Conservation (phyloP, 1,140 invertebrate species). For the Diabrotica virgifera region DNA sequence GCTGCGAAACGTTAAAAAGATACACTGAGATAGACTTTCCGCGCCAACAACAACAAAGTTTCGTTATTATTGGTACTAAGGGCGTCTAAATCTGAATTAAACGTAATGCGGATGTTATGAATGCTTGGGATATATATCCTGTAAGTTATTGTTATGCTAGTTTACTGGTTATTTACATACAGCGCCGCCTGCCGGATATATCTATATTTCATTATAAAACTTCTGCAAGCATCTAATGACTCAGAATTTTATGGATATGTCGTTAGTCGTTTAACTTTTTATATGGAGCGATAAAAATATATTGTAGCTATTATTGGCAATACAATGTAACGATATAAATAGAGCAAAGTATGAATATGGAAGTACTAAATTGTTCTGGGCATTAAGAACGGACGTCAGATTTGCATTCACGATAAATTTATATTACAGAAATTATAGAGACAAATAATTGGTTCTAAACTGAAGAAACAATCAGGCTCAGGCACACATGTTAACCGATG, state of each 20-base stretch:
- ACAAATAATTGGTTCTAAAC: too few species aligned
- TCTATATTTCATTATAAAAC: conserved; percentile 11
- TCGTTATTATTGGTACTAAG: conserved; percentile 22
- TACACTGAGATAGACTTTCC: conserved; percentile 17
- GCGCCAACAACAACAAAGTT: conserved; percentile 17
- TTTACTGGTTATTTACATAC: conserved; percentile 20
- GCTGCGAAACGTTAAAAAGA: conserved; percentile 12
- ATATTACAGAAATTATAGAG: too few species aligned
- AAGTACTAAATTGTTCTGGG: too few species aligned
- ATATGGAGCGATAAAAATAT: too few species aligned
- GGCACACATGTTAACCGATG: too few species aligned
- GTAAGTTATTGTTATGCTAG: conserved; percentile 20
- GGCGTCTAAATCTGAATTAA: conserved; percentile 23
- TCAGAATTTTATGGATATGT: background rate
- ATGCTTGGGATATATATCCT: conserved; percentile 7
- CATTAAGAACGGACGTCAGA: too few species aligned
- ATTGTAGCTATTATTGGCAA: too few species aligned
- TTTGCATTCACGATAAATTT: too few species aligned
- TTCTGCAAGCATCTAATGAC: background rate
- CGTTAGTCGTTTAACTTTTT: background rate
- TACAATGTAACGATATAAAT: too few species aligned
- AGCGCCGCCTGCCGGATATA: conserved; percentile 8
- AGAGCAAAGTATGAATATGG: too few species aligned
- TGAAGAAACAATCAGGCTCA: too few species aligned
- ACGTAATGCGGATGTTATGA: conserved; percentile 20